A percentile compares a stretch with the other conserved stretches of the same genome.
These are phyloP conservation scores for Pongo abelii DNA, from an alignment of 2,113 vertebrate species.

Conservation along the genomic window DNA sequence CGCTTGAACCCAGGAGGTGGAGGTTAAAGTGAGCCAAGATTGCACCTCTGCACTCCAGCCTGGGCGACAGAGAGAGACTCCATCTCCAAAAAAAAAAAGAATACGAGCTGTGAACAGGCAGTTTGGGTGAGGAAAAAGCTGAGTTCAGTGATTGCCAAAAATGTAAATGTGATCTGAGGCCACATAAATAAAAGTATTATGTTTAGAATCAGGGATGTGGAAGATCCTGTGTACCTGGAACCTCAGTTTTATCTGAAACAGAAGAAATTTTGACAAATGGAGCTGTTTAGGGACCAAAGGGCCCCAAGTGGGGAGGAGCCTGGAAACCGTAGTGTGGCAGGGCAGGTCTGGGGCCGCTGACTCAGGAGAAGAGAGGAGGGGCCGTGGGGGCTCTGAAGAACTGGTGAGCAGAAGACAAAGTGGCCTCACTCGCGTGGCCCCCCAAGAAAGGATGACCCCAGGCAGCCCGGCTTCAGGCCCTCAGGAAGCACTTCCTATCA, in stretches of 20 bases:
- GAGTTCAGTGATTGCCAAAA: background rate
- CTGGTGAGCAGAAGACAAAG: background rate
- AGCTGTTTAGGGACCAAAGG: background rate
- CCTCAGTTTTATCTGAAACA: background rate
- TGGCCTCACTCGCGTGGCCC: background rate
- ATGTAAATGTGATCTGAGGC: background rate
- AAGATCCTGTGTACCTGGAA: background rate
- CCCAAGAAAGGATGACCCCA: background rate
- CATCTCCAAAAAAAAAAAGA: too few species aligned
- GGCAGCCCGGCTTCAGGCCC: background rate
- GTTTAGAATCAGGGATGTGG: background rate
- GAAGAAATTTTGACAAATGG: background rate
- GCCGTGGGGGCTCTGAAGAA: background rate
- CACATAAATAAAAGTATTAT: background rate
- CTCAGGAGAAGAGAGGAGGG: background rate
- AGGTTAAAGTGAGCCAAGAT: too few species aligned
- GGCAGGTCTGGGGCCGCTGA: background rate
- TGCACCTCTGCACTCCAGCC: too few species aligned
- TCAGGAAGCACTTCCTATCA: background rate
- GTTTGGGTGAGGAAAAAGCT: background rate
- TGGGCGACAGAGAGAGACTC: too few species aligned
- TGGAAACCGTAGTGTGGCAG: background rate
- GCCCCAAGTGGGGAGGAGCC: background rate
- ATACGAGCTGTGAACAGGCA: background rate
- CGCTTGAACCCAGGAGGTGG: too few species aligned